A percentile compares a stretch with the other conserved stretches of the same genome.
phyloP scores from a whole-genome alignment of 2,113 vertebrate species.

The Hippocampus zosterae region DNA sequence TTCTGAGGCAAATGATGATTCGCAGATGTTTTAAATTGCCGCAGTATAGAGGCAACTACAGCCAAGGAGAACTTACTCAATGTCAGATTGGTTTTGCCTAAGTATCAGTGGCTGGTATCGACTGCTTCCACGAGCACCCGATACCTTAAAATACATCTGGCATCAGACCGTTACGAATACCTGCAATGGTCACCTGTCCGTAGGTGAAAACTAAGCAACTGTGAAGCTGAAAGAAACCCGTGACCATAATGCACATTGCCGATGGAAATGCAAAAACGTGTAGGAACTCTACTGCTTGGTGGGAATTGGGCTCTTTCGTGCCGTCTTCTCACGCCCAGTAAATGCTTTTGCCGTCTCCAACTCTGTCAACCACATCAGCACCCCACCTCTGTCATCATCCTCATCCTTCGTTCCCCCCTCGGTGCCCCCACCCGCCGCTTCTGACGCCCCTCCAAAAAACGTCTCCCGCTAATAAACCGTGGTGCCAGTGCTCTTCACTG shows the following conservation, averaged over 20 bases:
- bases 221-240: neutral
- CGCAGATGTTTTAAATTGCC: too few species aligned
- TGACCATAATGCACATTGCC: neutral
- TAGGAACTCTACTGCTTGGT: neutral
- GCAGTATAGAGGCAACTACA: too few species aligned
- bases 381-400: slow-evolving; percentile 54
- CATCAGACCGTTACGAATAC: too few species aligned
- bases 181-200: too few species aligned
- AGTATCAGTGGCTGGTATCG: too few species aligned
- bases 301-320: slow-evolving; percentile 31
- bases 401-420: slow-evolving; percentile 42
- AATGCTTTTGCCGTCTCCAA: slow-evolving; percentile 41
- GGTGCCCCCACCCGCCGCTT: slow-evolving; percentile 53
- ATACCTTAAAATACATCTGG: too few species aligned
- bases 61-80: too few species aligned
- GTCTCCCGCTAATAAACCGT: slow-evolving; percentile 66
- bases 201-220: neutral
- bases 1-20: too few species aligned
- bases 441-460: slow-evolving; percentile 65
- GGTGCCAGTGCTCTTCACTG: slow-evolving; percentile 68
- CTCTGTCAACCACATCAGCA: slow-evolving; percentile 56
- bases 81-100: too few species aligned
- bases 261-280: neutral
- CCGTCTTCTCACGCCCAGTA: slow-evolving; percentile 21
- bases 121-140: too few species aligned